Base-by-base conservation (phyloP, 2,113 vertebrate species). In the Chaetorhynchus papuensis region DNA sequence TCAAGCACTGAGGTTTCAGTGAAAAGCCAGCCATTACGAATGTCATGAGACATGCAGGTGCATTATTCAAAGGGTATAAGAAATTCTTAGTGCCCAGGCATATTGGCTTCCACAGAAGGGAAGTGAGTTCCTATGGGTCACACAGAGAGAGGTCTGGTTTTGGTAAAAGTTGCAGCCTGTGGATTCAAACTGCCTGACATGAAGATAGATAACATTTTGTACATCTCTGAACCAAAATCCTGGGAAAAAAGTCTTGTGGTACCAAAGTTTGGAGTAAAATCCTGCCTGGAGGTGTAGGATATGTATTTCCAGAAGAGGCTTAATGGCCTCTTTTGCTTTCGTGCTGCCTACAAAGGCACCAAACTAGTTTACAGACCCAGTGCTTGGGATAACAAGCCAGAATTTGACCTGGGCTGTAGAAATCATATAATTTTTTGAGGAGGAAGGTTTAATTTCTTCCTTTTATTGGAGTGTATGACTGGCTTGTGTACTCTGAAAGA, bases 311-410 rank as follows among this genome's bases (percentile, higher is more conserved):
- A 81, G 83, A 87, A 52, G 22, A 72, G 22, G 7, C 8, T 27
- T 59, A 80, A 56, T n/a, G 11, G 12, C 15, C 13, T 81, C 9
- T 68, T 87, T 83, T 79, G 30, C 31, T 76, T 70, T 64, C 22
- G 3, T 54, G 26, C 33, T 17, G n/a, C 47, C 60, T 78, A 8
- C n/a, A 52, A 65, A 59, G 80, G 16, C 15, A 49, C 20, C 14
- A 78, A 31, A 74, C 6, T 8, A 47, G 27, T 59, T 2, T 80
- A 28, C 19, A 35, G 37, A 28, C 54, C 22, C n/a, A 61, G 28
- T 0, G 0, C 28, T 57, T 17, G 20, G 11, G 17, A 37, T 26
- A 77, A 21, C 9, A 61, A 69, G 10, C 3, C n/a, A 44, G 17
- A 53, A 44, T 89, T 91, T 91, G 21, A 76, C 30, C 18, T 0